phyloP scores from a whole-genome alignment of 2,888 invertebrate genomes.

The Eugnorisma glareosa region DNA sequence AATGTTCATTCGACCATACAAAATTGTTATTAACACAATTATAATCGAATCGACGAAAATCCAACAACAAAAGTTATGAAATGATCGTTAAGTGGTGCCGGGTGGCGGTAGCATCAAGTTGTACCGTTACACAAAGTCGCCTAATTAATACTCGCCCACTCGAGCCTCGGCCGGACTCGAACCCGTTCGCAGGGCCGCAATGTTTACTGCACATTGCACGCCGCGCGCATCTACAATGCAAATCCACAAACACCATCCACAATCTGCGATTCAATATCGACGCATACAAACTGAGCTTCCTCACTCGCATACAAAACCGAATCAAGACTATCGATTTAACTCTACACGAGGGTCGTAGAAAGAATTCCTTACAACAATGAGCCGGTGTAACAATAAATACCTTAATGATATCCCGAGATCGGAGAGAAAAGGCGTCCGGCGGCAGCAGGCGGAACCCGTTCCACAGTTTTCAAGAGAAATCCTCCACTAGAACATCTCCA shows the following conservation, averaged over 20 bases:
- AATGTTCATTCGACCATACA: conserved; percentile 68
- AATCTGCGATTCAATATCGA: conserved; percentile 82
- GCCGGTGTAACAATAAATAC: conserved; percentile 90
- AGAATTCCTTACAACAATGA: conserved; percentile 90
- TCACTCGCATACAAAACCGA: conserved; percentile 76
- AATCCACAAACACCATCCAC: conserved; percentile 84
- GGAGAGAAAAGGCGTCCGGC: conserved; percentile 88
- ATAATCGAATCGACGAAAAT: conserved; percentile 78
- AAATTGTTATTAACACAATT: conserved; percentile 76
- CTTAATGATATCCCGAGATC: conserved; percentile 91
- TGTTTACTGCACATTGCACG: conserved; percentile 81
- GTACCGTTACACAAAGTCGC: conserved; percentile 81
- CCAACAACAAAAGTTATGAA: conserved; percentile 83
- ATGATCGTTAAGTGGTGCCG: conserved; percentile 81
- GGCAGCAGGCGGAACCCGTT: conserved; percentile 85
- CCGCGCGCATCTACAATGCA: conserved; percentile 87
- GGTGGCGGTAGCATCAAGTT: conserved; percentile 66
- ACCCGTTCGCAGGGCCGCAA: conserved; percentile 77
- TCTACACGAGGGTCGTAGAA: conserved; percentile 85
- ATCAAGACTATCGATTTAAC: conserved; percentile 88
- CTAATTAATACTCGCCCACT: conserved; percentile 88
- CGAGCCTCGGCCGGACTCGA: conserved; percentile 72
- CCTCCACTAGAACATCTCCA: conserved; percentile 86
- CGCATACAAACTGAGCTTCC: conserved; percentile 76
- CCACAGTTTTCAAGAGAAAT: conserved; percentile 87